phyloP scores from a whole-genome alignment of 2,888 invertebrate genomes.

The Arctia plantaginis region DNA sequence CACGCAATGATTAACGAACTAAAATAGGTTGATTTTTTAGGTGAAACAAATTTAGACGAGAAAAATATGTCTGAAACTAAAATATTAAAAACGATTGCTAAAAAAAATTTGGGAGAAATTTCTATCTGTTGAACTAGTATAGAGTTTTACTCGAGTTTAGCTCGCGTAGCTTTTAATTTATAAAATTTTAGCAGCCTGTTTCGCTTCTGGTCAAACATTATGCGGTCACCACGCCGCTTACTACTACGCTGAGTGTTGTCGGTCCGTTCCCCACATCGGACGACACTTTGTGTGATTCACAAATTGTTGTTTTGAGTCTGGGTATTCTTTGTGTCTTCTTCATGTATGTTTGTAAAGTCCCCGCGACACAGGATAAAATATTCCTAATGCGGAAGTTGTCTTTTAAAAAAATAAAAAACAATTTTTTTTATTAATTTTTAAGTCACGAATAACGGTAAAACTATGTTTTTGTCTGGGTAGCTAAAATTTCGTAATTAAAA shows the following conservation, averaged over 20 bases:
- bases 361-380: too few relatives aligned
- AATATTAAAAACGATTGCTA: background rate
- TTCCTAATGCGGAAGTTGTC: too few relatives aligned
- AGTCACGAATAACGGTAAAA: background rate
- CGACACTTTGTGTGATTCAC: too few relatives aligned
- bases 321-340: too few relatives aligned
- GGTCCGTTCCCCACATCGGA: too few relatives aligned
- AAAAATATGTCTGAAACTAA: background rate
- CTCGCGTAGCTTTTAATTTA: background rate
- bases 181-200: background rate
- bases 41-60: background rate
- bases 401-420: too few relatives aligned
- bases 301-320: too few relatives aligned
- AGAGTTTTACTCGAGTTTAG: background rate
- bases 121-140: background rate
- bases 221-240: too few relatives aligned
- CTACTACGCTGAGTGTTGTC: too few relatives aligned
- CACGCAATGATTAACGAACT: background rate
- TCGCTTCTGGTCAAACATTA: background rate
- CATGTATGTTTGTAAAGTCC: too few relatives aligned
- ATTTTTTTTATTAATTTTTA: background rate
- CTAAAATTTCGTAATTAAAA: background rate
- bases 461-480: background rate
- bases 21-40: background rate
- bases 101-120: background rate